Evolutionary conservation across 92 coral and sea anemone genomes (phyloP).

Genomic region (Metridium senile): DNA sequence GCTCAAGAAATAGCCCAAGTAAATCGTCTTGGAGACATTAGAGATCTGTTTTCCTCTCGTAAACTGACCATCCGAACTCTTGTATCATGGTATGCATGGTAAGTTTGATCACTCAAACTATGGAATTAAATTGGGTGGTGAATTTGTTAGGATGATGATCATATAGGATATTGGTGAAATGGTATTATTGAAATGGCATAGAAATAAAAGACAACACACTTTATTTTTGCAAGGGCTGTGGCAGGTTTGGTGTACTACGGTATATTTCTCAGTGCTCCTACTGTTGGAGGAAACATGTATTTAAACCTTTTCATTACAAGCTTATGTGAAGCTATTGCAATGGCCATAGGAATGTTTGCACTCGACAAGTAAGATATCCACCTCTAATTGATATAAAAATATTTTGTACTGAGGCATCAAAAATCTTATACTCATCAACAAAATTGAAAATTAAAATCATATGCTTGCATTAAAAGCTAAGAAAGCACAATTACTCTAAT

Average conservation of each 20-base stretch:
- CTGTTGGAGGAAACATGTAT: constrained; percentile 57
- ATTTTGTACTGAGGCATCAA: too few relatives aligned
- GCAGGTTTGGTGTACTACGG: constrained; percentile 49
- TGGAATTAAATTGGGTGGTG: neutral
- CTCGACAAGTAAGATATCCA: too few relatives aligned
- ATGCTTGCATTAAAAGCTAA: too few relatives aligned
- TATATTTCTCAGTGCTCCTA: constrained; percentile 37
- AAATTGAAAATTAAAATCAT: too few relatives aligned
- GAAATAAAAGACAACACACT: neutral
- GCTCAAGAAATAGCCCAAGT: neutral
- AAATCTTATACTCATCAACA: too few relatives aligned
- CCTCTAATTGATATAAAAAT: too few relatives aligned
- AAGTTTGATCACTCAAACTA: constrained; percentile 7
- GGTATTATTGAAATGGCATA: neutral
- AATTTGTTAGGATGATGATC: neutral
- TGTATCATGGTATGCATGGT: constrained; percentile 64
- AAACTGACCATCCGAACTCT: constrained; percentile 51
- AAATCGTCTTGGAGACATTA: constrained; percentile 41
- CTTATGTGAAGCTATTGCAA: constrained; percentile 42
- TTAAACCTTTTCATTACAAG: constrained; percentile 46
- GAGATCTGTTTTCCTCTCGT: constrained; percentile 50
- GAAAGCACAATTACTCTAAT: too few relatives aligned
- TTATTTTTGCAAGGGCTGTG: constrained; percentile 30
- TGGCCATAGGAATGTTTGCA: neutral
- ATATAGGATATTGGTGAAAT: neutral